These are phyloP conservation scores for Thomomys bottae DNA, from an alignment of 2,113 vertebrate species.

Conservation along the genomic window DNA sequence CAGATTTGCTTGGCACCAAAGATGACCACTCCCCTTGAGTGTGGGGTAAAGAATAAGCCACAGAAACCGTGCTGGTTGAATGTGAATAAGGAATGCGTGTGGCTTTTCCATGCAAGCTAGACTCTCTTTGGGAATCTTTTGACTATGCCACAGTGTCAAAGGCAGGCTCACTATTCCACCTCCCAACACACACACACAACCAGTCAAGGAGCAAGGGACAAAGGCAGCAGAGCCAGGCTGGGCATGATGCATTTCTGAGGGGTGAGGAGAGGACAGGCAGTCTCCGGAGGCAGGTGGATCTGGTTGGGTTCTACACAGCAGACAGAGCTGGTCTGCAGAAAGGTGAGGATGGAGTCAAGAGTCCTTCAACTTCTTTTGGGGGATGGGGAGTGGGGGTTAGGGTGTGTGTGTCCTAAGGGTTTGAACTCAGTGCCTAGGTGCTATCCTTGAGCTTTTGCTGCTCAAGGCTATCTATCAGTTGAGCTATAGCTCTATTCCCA, in stretches of 20 bases:
- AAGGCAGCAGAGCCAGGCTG: background rate
- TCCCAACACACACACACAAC: background rate
- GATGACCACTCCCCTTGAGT: background rate
- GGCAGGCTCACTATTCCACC: background rate
- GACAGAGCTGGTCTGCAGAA: background rate
- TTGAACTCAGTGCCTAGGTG: too few relatives aligned
- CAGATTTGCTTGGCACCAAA: slow-evolving; percentile 6
- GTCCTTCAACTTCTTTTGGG: background rate
- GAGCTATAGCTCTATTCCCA: too few relatives aligned
- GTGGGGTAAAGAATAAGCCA: background rate
- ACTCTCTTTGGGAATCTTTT: background rate
- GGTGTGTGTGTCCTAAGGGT: too few relatives aligned
- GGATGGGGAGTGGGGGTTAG: too few relatives aligned
- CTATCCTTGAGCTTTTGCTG: too few relatives aligned
- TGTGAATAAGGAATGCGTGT: background rate
- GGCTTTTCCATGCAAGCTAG: background rate
- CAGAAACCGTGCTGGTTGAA: background rate
- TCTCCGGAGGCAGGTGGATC: background rate
- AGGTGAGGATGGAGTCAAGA: background rate
- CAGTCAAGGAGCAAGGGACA: background rate
- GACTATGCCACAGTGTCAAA: background rate
- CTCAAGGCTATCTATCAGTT: too few relatives aligned
- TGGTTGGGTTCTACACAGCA: background rate
- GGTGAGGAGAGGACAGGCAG: background rate
- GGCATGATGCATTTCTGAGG: background rate